Conservation (phyloP, 2,113 vertebrate genomes). For the Notothenia coriiceps region DNA sequence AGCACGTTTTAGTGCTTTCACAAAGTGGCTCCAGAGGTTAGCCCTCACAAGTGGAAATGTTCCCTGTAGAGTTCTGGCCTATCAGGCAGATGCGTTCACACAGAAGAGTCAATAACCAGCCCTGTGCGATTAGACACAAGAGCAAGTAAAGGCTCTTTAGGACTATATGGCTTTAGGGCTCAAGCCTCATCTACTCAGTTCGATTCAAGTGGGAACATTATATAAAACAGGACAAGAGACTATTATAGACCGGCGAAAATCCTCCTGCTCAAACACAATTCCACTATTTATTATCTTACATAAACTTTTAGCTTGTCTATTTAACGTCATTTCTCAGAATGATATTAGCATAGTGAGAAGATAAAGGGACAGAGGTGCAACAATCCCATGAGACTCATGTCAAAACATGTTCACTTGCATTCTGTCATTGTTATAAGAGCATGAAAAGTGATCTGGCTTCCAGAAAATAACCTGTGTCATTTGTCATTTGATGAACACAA, state of each 20-base stretch:
- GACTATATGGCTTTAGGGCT: constrained; percentile 24
- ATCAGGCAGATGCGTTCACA: constrained; percentile 70
- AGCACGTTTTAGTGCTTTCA: constrained; percentile 56
- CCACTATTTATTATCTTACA: constrained; percentile 3
- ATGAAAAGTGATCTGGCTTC: constrained; percentile 15
- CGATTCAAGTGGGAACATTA: constrained; percentile 22
- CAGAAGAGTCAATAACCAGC: constrained; percentile 66
- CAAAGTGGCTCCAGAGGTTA: constrained; percentile 62
- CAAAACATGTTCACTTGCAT: constrained; percentile 56
- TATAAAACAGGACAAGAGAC: background rate
- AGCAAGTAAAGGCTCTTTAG: constrained; percentile 58
- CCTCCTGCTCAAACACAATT: constrained; percentile 2
- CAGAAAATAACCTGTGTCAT: constrained; percentile 28
- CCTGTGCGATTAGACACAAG: constrained; percentile 57
- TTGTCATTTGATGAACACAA: constrained; percentile 23
- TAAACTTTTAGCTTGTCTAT: constrained; percentile 15
- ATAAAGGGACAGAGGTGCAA: constrained; percentile 44
- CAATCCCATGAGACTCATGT: constrained; percentile 52
- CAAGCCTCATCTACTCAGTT: constrained; percentile 13
- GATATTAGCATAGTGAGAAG: constrained; percentile 17
- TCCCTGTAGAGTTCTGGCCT: constrained; percentile 65
- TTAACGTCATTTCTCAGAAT: constrained; percentile 31
- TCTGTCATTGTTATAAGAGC: constrained; percentile 37
- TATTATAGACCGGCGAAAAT: background rate
- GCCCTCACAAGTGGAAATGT: constrained; percentile 65